Evolutionary conservation across 2,888 invertebrate species (phyloP).

Genomic region (Lasioglossum pauxillum): DNA sequence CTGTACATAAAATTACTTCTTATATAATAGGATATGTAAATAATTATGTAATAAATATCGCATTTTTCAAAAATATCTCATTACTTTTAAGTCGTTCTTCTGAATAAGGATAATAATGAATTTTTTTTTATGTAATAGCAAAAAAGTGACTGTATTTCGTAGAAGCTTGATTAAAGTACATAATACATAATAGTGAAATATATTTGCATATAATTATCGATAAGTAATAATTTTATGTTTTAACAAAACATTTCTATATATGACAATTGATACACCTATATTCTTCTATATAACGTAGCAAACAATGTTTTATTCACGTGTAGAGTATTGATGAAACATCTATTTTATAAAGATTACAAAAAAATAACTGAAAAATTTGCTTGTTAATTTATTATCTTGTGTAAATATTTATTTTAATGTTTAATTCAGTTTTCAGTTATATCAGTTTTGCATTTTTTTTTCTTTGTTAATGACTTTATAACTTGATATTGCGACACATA

Average conservation of each 20-base stretch:
- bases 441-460: slow-evolving; percentile 41
- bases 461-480: slow-evolving; percentile 28
- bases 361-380: slow-evolving; percentile 31
- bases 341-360: slow-evolving; percentile 59
- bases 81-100: background rate
- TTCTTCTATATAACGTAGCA: slow-evolving; percentile 60
- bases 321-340: slow-evolving; percentile 57
- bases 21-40: slow-evolving; percentile 8
- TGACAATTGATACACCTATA: slow-evolving; percentile 57
- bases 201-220: slow-evolving; percentile 68
- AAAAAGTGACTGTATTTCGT: slow-evolving; percentile 78
- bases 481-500: slow-evolving; percentile 43
- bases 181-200: slow-evolving; percentile 73
- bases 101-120: slow-evolving; percentile 44
- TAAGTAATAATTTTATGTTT: slow-evolving; percentile 65
- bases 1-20: slow-evolving; percentile 39
- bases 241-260: slow-evolving; percentile 68
- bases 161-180: slow-evolving; percentile 78
- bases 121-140: slow-evolving; percentile 69
- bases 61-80: slow-evolving; percentile 16
- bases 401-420: slow-evolving; percentile 43
- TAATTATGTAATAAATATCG: slow-evolving; percentile 21
- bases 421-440: slow-evolving; percentile 48
- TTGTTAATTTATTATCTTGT: slow-evolving; percentile 26
- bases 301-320: slow-evolving; percentile 56